Evolutionary conservation across 2,888 invertebrate species (phyloP), one percentile per base, ranked within the genome.

Genomic region (Sinohyriopsis cumingii): DNA sequence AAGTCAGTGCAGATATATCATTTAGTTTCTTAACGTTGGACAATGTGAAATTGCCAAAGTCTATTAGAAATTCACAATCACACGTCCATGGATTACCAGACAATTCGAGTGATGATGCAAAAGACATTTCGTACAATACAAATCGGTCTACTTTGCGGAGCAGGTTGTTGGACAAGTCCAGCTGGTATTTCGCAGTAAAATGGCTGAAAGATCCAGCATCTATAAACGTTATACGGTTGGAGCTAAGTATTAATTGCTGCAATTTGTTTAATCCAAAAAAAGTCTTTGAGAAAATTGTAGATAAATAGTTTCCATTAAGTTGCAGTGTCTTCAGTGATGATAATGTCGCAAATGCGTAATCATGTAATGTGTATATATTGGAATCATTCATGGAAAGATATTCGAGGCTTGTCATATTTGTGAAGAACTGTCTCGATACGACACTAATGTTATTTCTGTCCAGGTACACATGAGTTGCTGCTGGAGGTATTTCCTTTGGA

Each of bases 71-170:
- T 55, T 72, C 56, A 70, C 82, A 82, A 18, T 75, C 66, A 64
- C 82, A 82, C 19, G 67, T 55, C 71, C 70, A 75, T 25, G 67
- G 75, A 65, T 78, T 79, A n/a, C 71, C 73, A 54, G 79, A 76
- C 45, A 82, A 54, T 24, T 68, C 60, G 7, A 81, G 59, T 15
- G 71, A 73, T 19, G 69, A 67, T 24, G 81, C 63, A 6, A 25
- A n/a, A 20, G 70, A 54, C 25, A 78, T 65, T 5, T 59, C 56
- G 2, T 65, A 24, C 20, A 82, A 73, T 19, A 75, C 65, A 20
- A 70, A 62, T 3, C 67, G 55, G 28, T 78, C 75, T 55, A 82
- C 67, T 1, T 60, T 66, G 20, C 59, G 54, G 22, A 83, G 72
- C 15, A 69, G 33, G 53, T 83, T 83, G n/a, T 79, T 72, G 59